A percentile compares a stretch with the other conserved stretches of the same genome.
phyloP scores from a whole-genome alignment of 1,140 invertebrate species.

The Oreohelix idahoensis region DNA sequence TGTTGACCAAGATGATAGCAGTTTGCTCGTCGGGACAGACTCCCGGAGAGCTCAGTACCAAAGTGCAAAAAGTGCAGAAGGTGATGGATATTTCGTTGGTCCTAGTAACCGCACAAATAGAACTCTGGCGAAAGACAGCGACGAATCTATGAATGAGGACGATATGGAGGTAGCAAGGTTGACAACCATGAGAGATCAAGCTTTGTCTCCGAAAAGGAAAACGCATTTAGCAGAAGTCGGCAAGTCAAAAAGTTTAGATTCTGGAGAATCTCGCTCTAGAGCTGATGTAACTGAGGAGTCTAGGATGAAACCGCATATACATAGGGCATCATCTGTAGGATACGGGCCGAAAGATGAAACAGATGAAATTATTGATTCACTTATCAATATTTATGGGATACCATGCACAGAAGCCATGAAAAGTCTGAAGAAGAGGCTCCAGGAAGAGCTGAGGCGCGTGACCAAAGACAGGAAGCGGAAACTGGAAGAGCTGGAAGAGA shows the following conservation, averaged over 20 bases:
- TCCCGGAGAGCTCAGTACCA: slow-evolving; percentile 23
- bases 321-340: slow-evolving; percentile 45
- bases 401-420: slow-evolving; percentile 76
- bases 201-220: slow-evolving; percentile 37
- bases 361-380: slow-evolving; percentile 66
- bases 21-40: not conserved
- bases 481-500: slow-evolving; percentile 74
- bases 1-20: slow-evolving; percentile 10
- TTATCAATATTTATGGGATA: slow-evolving; percentile 68
- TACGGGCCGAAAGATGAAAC: slow-evolving; percentile 61
- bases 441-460: slow-evolving; percentile 76
- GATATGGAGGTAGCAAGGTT: slow-evolving; percentile 66
- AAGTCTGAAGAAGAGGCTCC: slow-evolving; percentile 75
- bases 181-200: slow-evolving; percentile 38
- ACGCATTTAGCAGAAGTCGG: slow-evolving; percentile 35
- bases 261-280: slow-evolving; percentile 9
- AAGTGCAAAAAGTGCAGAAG: not conserved
- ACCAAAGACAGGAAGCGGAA: slow-evolving; percentile 72
- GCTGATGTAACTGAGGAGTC: not conserved
- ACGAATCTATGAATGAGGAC: slow-evolving; percentile 67
- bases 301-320: slow-evolving; percentile 35
- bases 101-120: slow-evolving; percentile 22
- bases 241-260: slow-evolving; percentile 50
- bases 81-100: slow-evolving; percentile 5
- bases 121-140: slow-evolving; percentile 43